Evolutionary conservation across 2,888 invertebrate species (phyloP).

Genomic region (Cryptophagus acutangulus): DNA sequence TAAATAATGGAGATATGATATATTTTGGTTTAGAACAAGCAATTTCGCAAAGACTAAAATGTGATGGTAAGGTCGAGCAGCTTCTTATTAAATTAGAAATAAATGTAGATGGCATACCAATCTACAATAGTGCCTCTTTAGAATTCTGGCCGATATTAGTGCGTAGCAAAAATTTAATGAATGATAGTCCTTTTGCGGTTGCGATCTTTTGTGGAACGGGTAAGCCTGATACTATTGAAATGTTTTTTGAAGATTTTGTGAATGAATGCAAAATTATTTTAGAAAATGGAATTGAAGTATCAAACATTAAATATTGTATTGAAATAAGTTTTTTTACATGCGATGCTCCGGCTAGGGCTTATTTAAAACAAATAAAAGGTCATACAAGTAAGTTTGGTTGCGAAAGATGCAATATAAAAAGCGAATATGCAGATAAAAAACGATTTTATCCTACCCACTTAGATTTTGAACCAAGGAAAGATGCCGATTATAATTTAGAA

Average conservation of each 20-base stretch:
- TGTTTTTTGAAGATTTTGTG: slow-evolving; percentile 1
- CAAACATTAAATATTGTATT: neutral
- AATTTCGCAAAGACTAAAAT: neutral
- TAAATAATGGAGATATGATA: slow-evolving; percentile 10
- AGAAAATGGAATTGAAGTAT: neutral
- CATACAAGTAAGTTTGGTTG: slow-evolving; percentile 16
- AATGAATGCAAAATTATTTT: neutral
- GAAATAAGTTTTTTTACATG: neutral
- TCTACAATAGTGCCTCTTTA: slow-evolving; percentile 5
- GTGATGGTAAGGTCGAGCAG: neutral
- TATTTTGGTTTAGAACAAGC: slow-evolving; percentile 6
- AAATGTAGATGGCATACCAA: slow-evolving; percentile 11
- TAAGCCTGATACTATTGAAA: neutral
- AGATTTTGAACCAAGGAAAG: neutral
- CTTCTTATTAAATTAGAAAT: neutral
- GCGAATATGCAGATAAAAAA: slow-evolving; percentile 11
- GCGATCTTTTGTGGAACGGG: slow-evolving; percentile 9
- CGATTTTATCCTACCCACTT: slow-evolving; percentile 10
- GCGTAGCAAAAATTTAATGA: neutral
- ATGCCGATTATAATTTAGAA: slow-evolving; percentile 9
- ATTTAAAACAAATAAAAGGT: slow-evolving; percentile 14
- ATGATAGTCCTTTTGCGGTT: neutral
- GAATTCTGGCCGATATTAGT: slow-evolving; percentile 10
- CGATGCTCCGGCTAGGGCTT: slow-evolving; percentile 10
- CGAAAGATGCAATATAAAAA: slow-evolving; percentile 13